phyloP scores from a whole-genome alignment of 2,888 invertebrate genomes.

The Phania funesta region DNA sequence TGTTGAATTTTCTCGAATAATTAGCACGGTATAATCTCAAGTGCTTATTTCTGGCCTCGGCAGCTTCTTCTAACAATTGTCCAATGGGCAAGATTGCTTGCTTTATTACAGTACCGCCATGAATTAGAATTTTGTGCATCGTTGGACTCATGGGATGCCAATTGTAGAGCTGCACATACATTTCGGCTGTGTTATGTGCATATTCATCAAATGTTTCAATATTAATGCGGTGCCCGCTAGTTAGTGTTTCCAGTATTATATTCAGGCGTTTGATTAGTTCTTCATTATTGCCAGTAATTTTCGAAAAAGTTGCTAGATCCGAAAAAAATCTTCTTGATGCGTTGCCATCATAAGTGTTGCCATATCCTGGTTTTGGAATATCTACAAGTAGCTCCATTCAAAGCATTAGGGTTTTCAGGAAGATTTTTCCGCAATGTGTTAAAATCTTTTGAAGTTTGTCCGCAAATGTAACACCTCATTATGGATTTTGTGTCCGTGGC shows the following conservation, averaged over 20 bases:
- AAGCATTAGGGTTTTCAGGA: not conserved
- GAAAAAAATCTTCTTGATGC: not conserved
- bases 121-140: too few relatives aligned
- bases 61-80: too few relatives aligned
- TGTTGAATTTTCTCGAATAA: too few relatives aligned
- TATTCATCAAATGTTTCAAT: too few relatives aligned
- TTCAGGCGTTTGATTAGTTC: conserved; percentile 8
- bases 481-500: not conserved
- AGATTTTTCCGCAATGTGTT: not conserved
- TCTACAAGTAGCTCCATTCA: not conserved
- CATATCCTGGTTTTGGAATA: not conserved
- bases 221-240: not conserved
- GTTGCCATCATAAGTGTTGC: not conserved
- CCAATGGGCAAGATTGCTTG: too few relatives aligned
- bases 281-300: too few relatives aligned
- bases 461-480: not conserved
- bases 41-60: too few relatives aligned
- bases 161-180: too few relatives aligned
- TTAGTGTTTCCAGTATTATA: not conserved
- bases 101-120: too few relatives aligned
- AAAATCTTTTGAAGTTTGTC: not conserved
- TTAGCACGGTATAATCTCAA: too few relatives aligned
- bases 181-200: too few relatives aligned
- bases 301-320: not conserved
- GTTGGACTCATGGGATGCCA: too few relatives aligned